Base-by-base conservation (phyloP, 2,888 invertebrate species). In the Aethes cnicana region DNA sequence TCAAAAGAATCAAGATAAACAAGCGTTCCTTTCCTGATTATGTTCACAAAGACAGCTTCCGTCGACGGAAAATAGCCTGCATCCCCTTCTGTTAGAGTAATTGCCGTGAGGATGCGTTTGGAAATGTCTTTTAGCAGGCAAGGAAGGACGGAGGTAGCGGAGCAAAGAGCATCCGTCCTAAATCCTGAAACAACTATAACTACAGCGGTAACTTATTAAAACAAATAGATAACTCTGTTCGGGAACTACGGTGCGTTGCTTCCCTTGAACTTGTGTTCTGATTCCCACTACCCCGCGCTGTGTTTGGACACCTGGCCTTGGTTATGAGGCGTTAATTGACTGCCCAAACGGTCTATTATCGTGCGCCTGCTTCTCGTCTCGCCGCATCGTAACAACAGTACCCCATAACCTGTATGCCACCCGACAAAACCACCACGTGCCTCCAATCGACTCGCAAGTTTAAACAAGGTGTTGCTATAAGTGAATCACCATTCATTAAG, bases 1-100 rank as follows among this genome's bases (percentile, higher is more conserved):
- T 65, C 65, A 72, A 71, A 68, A 65, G 12, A 41, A 68, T 73
- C 66, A 60, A 72, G 72, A 75, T 70, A 74, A 77, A 75, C 70
- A 74, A 77, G 55, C 56, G 63, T 39, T 47, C 54, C 62, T 62
- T 69, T 69, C 68, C 67, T 54, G 58, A 61, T 53, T 50, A 47
- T 28, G 14, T 11, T 37, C 11, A 20, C 26, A 21, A 28, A 28
- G 18, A 26, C 8, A 14, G 41, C 41, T 44, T 20, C 32, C 16
- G n/a, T n/a, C 12, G 11, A n/a, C 8, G 30, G 6, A 46, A 52
- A 46, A 20, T 26, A 46, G 26, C 14, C 44, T 20, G 11, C 46
- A 33, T 25, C 14, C 8, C 25, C 20, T 25, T 14, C 11, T 20
- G 20, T 39, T 33, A 52, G 30, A 16, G 23, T 37, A 11, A 33